phyloP scores from a whole-genome alignment of 2,113 vertebrate species.

The Cochlearius cochlearius region DNA sequence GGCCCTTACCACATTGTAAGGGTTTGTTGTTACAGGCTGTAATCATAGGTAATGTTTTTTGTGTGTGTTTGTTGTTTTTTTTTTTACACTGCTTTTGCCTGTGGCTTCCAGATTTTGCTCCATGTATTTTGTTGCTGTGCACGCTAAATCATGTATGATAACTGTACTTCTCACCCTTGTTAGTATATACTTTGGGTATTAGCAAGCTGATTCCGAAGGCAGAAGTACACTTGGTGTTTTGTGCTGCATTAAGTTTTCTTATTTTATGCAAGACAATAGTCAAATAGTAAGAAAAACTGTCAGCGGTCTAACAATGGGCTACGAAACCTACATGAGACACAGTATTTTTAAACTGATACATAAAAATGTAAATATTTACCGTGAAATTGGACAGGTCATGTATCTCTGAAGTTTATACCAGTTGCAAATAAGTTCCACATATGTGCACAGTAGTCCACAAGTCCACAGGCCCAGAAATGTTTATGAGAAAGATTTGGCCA shows the following conservation, averaged over 20 bases:
- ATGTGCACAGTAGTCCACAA: constrained; percentile 25
- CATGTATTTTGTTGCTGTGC: neutral
- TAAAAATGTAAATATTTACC: constrained; percentile 62
- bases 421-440: constrained; percentile 28
- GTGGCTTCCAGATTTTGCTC: neutral
- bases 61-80: neutral
- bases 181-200: neutral
- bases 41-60: neutral
- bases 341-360: constrained; percentile 40
- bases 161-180: neutral
- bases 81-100: neutral
- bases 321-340: constrained; percentile 61
- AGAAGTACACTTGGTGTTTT: constrained; percentile 29
- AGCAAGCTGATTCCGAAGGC: constrained; percentile 32
- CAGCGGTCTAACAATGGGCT: constrained; percentile 42
- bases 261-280: constrained; percentile 20
- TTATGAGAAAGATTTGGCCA: constrained; percentile 22
- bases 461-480: constrained; percentile 37
- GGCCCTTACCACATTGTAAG: neutral
- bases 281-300: constrained; percentile 54
- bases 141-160: neutral
- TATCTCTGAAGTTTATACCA: constrained; percentile 13
- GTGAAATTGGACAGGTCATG: neutral
- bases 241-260: constrained; percentile 11
- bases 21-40: neutral